These are phyloP conservation scores for Nannoperca obscura DNA, from an alignment of 2,797 vertebrate genomes.

Conservation along the genomic window DNA sequence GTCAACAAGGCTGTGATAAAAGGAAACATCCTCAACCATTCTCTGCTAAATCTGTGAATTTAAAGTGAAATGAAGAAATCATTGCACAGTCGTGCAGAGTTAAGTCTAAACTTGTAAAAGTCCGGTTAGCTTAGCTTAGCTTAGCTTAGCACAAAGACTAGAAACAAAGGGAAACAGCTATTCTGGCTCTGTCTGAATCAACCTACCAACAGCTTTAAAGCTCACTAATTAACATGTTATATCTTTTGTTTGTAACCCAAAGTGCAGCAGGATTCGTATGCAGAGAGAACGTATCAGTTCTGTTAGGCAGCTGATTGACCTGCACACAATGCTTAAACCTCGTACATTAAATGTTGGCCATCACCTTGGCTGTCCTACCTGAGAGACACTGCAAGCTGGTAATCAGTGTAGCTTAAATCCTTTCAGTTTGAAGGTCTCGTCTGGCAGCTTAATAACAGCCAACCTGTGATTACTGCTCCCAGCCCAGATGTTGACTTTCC, in stretches of 20 bases:
- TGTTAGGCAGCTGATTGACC: constrained; percentile 28
- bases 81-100: not conserved
- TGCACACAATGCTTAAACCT: not conserved
- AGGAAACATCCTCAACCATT: constrained; percentile 12
- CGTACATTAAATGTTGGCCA: constrained; percentile 26
- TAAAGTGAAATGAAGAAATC: constrained; percentile 9
- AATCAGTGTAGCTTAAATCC: constrained; percentile 73
- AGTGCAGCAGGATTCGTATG: not conserved
- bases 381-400: constrained; percentile 48
- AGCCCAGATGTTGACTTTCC: constrained; percentile 83
- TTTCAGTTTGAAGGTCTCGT: constrained; percentile 63
- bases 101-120: not conserved
- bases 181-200: not conserved
- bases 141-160: constrained; percentile 3
- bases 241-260: not conserved
- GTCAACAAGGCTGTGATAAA: not conserved
- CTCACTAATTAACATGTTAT: not conserved
- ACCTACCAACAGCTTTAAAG: not conserved
- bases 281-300: constrained; percentile 48
- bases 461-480: constrained; percentile 81
- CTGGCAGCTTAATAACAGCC: constrained; percentile 79
- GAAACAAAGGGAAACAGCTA: not conserved
- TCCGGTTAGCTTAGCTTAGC: not conserved
- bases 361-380: constrained; percentile 66
- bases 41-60: not conserved